These are phyloP conservation scores for Glareola pratincola DNA, from an alignment of 2,113 vertebrate genomes.

Conservation along the genomic window DNA sequence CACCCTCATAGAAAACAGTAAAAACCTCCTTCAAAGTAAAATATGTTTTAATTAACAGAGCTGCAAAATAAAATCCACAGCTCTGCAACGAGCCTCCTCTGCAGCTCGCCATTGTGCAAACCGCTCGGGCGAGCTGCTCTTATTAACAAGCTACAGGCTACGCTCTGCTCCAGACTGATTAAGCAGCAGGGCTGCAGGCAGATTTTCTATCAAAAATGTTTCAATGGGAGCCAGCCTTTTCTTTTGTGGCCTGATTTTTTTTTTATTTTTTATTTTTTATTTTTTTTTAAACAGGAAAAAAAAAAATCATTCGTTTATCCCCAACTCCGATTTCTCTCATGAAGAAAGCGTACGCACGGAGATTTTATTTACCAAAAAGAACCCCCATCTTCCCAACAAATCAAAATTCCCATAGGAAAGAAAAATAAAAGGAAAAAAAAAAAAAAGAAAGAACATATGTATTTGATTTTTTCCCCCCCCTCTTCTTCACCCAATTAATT, in stretches of 20 bases:
- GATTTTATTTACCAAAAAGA: background rate
- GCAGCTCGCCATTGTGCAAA: background rate
- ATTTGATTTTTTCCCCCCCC: background rate
- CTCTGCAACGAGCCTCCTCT: constrained; percentile 24
- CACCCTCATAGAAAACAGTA: constrained; percentile 31
- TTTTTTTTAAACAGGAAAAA: background rate
- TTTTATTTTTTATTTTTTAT: background rate
- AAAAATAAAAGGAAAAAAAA: background rate
- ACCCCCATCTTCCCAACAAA: background rate
- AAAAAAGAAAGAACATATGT: background rate
- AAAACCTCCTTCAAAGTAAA: constrained; percentile 50
- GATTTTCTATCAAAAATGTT: constrained; percentile 33
- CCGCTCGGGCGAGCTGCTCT: constrained; percentile 18
- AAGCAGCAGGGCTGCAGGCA: constrained; percentile 40
- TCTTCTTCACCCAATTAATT: background rate
- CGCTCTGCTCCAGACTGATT: constrained; percentile 37
- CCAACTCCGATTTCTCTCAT: background rate
- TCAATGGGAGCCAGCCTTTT: constrained; percentile 14
- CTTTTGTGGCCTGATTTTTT: background rate
- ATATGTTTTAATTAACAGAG: constrained; percentile 60
- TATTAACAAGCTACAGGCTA: constrained; percentile 58
- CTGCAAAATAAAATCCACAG: constrained; percentile 50
- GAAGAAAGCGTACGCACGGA: background rate
- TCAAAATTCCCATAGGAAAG: background rate
- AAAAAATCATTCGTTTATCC: background rate